Evolutionary conservation across 2,888 invertebrate genomes (phyloP).

Genomic region (Vanessa cardui): DNA sequence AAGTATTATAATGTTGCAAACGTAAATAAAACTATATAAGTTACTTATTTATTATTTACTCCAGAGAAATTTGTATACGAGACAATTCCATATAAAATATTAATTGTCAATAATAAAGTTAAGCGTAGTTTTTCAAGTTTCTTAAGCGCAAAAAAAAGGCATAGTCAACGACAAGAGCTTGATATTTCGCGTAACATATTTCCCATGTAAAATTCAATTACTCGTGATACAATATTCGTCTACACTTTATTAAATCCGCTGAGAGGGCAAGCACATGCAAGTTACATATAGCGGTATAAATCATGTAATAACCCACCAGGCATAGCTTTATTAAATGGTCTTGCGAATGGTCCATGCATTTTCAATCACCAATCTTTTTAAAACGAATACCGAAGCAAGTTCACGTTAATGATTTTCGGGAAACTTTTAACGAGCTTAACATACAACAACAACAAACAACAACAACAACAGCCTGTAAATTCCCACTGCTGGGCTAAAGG

Average conservation of each 20-base stretch:
- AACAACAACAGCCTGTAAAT: no score
- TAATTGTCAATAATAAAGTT: no score
- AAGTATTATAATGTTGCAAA: no score
- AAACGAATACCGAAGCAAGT: not conserved
- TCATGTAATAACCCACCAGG: constrained; percentile 60
- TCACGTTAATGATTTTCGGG: not conserved
- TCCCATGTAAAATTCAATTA: constrained; percentile 47
- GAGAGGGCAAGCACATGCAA: constrained; percentile 45
- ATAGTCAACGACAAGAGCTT: constrained; percentile 20
- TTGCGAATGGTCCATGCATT: constrained; percentile 50
- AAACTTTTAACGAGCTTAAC: not conserved
- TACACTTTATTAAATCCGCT: constrained; percentile 61
- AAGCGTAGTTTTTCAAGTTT: no score
- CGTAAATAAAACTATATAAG: no score
- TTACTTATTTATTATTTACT: no score
- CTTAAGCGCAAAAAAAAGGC: not conserved
- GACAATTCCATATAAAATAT: no score
- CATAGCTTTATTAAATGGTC: constrained; percentile 64
- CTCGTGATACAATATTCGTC: constrained; percentile 49
- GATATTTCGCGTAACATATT: constrained; percentile 41
- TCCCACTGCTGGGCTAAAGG: no score
- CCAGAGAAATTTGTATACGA: no score
- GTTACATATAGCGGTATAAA: constrained; percentile 63
- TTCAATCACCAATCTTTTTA: constrained; percentile 40
- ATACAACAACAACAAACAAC: not conserved